Conservation (phyloP, 2,888 invertebrate species). For the Diogma glabrata region DNA sequence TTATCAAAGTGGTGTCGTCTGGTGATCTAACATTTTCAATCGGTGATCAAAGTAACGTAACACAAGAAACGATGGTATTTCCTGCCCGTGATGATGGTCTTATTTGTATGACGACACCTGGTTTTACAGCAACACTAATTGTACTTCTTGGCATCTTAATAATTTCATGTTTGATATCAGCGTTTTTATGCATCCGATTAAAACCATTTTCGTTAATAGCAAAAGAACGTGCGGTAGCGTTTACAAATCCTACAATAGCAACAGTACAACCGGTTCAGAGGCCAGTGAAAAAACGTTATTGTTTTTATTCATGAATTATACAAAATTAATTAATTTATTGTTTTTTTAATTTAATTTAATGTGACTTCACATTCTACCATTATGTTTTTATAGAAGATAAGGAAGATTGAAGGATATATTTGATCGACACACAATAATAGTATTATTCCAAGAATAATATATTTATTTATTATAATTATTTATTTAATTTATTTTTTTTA, state of each 20-base stretch:
- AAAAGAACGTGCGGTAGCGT: conserved; percentile 34
- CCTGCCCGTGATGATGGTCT: conserved; percentile 57
- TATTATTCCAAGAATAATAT: too few relatives aligned
- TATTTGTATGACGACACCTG: conserved; percentile 91
- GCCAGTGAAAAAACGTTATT: conserved; percentile 23
- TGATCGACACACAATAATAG: too few relatives aligned
- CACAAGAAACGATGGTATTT: conserved; percentile 55
- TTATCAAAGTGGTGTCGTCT: conserved; percentile 83
- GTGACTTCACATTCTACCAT: too few relatives aligned
- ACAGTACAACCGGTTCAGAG: conserved; percentile 13
- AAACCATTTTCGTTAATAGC: conserved; percentile 50
- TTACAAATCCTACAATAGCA: conserved; percentile 19
- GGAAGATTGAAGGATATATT: too few relatives aligned
- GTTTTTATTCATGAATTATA: conserved; percentile 47
- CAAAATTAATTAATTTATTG: too few relatives aligned
- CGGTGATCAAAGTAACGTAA: conserved; percentile 51
- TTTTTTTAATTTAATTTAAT: too few relatives aligned
- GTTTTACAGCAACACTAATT: conserved; percentile 76
- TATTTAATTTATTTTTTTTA: too few relatives aligned
- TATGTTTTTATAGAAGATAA: too few relatives aligned
- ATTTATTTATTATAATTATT: too few relatives aligned
- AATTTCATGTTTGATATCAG: conserved; percentile 75
- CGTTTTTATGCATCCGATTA: conserved; percentile 71
- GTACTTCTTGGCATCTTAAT: conserved; percentile 71
- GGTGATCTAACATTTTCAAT: conserved; percentile 78